phyloP scores from a whole-genome alignment of 2,797 vertebrate species.

The Galaxias olidus region DNA sequence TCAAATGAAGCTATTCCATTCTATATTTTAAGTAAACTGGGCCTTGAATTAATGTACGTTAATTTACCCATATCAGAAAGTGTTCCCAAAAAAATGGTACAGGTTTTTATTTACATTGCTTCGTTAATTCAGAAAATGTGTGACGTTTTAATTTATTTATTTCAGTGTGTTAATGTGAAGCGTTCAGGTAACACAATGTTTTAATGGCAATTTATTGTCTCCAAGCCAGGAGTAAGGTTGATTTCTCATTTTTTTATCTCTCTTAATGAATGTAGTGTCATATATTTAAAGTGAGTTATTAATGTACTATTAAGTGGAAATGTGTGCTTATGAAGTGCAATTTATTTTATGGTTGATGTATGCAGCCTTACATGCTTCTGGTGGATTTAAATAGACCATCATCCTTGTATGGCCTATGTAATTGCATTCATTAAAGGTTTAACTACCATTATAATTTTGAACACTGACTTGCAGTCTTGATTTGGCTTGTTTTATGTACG shows the following conservation, averaged over 20 bases:
- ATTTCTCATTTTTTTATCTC: constrained; percentile 10
- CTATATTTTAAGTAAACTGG: too few relatives aligned
- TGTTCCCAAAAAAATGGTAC: too few relatives aligned
- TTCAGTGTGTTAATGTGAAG: too few relatives aligned
- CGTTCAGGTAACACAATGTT: too few relatives aligned
- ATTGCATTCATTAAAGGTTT: constrained; percentile 53
- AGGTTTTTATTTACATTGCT: too few relatives aligned
- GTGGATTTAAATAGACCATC: constrained; percentile 42
- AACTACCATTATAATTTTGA: constrained; percentile 44
- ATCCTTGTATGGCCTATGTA: constrained; percentile 41
- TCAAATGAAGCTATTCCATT: too few relatives aligned
- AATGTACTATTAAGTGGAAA: constrained; percentile 65
- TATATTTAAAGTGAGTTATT: constrained; percentile 78
- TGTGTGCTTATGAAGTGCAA: constrained; percentile 77
- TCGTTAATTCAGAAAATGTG: too few relatives aligned
- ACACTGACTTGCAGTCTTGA: too few relatives aligned
- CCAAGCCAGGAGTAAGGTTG: constrained; percentile 15
- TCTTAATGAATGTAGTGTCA: constrained; percentile 80
- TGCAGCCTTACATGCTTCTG: constrained; percentile 43
- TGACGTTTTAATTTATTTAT: too few relatives aligned
- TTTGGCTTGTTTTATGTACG: too few relatives aligned
- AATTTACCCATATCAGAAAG: too few relatives aligned
- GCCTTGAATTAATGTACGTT: too few relatives aligned
- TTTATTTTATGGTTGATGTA: constrained; percentile 69
- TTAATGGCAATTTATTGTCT: background rate